These are phyloP conservation scores for Aphelenchoides fujianensis DNA, from an alignment of 1,140 invertebrate genomes.

Conservation along the genomic window DNA sequence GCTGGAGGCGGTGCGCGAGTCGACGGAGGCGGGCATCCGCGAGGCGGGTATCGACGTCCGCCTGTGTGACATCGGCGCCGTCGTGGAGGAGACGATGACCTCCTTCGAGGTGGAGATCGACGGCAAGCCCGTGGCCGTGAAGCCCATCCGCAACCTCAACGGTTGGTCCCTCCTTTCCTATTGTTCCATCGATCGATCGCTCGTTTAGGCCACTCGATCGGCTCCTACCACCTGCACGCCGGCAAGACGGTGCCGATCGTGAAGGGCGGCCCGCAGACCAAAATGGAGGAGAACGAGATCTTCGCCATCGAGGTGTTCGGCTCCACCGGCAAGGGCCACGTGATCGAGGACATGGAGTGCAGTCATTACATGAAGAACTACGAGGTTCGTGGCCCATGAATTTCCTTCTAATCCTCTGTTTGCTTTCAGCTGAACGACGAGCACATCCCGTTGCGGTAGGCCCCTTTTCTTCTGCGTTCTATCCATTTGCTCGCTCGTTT, in stretches of 20 bases:
- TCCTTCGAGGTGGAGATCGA: constrained; percentile 97
- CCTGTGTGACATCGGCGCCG: constrained; percentile 92
- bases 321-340: constrained; percentile 89
- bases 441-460: constrained; percentile 52
- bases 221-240: constrained; percentile 93
- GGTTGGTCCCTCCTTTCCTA: constrained; percentile 37
- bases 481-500: constrained; percentile 6
- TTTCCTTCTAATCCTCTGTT: too few species aligned
- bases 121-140: constrained; percentile 92
- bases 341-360: constrained; percentile 97
- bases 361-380: constrained; percentile 99
- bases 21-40: constrained; percentile 93
- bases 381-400: too few species aligned
- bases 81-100: constrained; percentile 99
- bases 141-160: constrained; percentile 84
- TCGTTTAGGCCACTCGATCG: constrained; percentile 94
- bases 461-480: constrained; percentile 64
- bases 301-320: constrained; percentile 99
- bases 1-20: constrained; percentile 90
- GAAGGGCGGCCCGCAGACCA: constrained; percentile 90
- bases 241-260: constrained; percentile 99
- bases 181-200: constrained; percentile 18
- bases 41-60: constrained; percentile 91
- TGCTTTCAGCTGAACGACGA: constrained; percentile 75
- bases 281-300: constrained; percentile 82